phyloP scores from a whole-genome alignment of 2,888 invertebrate species.

The Eurytoma adleriae region DNA sequence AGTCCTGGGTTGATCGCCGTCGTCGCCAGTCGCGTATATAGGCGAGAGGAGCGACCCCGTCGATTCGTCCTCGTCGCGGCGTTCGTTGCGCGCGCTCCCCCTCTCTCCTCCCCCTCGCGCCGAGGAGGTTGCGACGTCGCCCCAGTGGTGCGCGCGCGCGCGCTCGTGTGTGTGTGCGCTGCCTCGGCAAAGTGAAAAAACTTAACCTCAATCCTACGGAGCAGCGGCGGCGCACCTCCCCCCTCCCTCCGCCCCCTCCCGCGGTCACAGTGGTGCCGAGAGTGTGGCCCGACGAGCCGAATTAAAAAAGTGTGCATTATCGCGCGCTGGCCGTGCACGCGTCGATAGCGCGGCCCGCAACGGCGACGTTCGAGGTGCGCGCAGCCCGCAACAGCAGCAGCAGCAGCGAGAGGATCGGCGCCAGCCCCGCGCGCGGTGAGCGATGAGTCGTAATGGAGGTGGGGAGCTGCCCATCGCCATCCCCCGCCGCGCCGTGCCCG shows the following conservation, averaged over 20 bases:
- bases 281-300: not conserved
- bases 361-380: not conserved
- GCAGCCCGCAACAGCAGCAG: not conserved
- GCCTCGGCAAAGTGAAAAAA: not conserved
- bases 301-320: not conserved
- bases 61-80: slow-evolving; percentile 20
- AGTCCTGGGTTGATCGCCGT: not conserved
- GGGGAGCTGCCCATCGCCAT: slow-evolving; percentile 11
- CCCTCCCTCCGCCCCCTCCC: too few species aligned
- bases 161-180: not conserved
- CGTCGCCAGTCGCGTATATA: not conserved
- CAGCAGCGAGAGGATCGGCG: slow-evolving; percentile 12
- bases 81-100: slow-evolving; percentile 15
- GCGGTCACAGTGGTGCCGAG: not conserved
- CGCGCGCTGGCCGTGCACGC: not conserved
- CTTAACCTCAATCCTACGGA: too few species aligned
- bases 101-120: not conserved
- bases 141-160: not conserved
- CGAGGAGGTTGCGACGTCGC: not conserved
- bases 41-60: slow-evolving; percentile 11
- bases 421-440: slow-evolving; percentile 13
- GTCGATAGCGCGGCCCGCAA: slow-evolving; percentile 1
- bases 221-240: too few species aligned
- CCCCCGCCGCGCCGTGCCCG: slow-evolving; percentile 6
- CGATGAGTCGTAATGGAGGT: slow-evolving; percentile 56